phyloP scores from a whole-genome alignment of 2,797 vertebrate genomes.

The Microctenopoma lineatum region DNA sequence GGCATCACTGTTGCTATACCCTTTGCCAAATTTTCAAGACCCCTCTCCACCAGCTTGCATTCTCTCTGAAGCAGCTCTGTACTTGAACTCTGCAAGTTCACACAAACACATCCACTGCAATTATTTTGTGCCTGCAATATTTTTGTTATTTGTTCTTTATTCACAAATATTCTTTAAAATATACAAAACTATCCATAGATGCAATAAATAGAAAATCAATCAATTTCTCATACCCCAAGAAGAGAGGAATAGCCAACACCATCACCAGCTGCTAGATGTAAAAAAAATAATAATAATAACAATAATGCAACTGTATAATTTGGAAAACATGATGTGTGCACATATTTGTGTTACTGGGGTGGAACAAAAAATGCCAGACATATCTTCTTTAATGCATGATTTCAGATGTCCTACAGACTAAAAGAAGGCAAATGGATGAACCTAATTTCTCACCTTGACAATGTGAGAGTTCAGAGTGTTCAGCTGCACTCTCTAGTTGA shows the following conservation, averaged over 20 bases:
- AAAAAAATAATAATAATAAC: constrained; percentile 3
- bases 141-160: constrained; percentile 2
- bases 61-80: constrained; percentile 81
- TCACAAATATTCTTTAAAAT: neutral
- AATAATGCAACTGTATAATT: neutral
- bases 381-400: neutral
- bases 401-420: neutral
- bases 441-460: constrained; percentile 28
- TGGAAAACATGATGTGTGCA: neutral
- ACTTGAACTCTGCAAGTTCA: constrained; percentile 75
- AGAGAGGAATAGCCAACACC: constrained; percentile 32
- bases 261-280: constrained; percentile 26
- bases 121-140: neutral
- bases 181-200: neutral
- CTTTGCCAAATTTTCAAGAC: constrained; percentile 79
- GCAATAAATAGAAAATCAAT: neutral
- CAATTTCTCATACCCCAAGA: constrained; percentile 60
- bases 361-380: neutral
- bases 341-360: neutral
- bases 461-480: constrained; percentile 34
- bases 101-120: constrained; percentile 15
- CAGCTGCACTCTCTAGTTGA: constrained; percentile 84
- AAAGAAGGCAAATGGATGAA: neutral
- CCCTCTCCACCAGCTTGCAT: constrained; percentile 82
- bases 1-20: constrained; percentile 61